Conservation (phyloP, 2,888 invertebrate genomes). For the Allygus modestus region DNA sequence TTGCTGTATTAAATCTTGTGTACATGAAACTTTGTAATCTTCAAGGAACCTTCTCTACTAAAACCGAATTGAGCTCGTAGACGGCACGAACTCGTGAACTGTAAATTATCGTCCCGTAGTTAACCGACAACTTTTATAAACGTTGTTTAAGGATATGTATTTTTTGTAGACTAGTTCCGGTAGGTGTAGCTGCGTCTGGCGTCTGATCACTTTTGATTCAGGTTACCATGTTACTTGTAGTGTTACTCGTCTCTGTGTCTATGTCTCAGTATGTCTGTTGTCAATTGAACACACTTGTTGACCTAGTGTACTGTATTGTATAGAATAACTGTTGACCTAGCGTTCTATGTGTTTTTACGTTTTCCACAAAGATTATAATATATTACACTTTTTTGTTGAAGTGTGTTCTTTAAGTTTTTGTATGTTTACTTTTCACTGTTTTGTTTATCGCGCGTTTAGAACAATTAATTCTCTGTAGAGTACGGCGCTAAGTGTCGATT, state of each 20-base stretch:
- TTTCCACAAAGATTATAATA: constrained; percentile 60
- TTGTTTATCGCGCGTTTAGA: constrained; percentile 52
- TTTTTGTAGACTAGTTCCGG: constrained; percentile 51
- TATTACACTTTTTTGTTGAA: constrained; percentile 60
- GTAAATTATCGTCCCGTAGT: constrained; percentile 56
- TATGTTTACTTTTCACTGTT: constrained; percentile 59
- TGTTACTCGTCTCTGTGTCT: constrained; percentile 36
- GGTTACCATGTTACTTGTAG: constrained; percentile 59
- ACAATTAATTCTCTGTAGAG: constrained; percentile 52
- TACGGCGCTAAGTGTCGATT: constrained; percentile 45
- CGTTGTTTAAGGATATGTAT: constrained; percentile 43
- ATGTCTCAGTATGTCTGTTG: constrained; percentile 45
- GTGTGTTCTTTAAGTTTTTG: constrained; percentile 57
- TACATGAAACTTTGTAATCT: constrained; percentile 39
- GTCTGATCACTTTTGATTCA: constrained; percentile 53
- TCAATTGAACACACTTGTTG: constrained; percentile 47
- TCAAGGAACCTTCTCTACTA: constrained; percentile 44
- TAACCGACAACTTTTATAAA: constrained; percentile 50
- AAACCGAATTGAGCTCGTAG: constrained; percentile 48
- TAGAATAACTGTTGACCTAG: constrained; percentile 52
- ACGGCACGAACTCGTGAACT: not conserved
- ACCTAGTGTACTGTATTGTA: constrained; percentile 49
- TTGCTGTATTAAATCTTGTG: constrained; percentile 43
- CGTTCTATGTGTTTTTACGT: constrained; percentile 58
- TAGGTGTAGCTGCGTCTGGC: constrained; percentile 48